Percentiles rank a stretch among this genome's conserved stretches.
Conservation (phyloP, 2,797 vertebrate species). For the Zalophus californianus region DNA sequence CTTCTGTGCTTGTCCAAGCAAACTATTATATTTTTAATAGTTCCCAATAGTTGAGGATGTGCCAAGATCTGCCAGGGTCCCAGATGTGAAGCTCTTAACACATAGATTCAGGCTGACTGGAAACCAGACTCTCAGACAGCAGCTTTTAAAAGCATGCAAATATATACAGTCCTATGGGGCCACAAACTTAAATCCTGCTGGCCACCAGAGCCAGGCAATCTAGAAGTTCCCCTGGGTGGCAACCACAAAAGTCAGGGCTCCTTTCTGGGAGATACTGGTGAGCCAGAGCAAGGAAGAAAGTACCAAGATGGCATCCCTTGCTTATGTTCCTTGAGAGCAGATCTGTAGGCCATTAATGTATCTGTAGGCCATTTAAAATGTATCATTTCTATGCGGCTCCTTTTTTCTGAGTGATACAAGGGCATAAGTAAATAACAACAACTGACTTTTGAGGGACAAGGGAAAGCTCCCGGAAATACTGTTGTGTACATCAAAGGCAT, state of each 20-base stretch:
- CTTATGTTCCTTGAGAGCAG: neutral
- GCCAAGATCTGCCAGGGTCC: neutral
- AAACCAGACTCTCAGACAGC: neutral
- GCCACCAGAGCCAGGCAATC: neutral
- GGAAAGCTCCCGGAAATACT: neutral
- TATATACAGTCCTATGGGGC: neutral
- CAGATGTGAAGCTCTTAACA: neutral
- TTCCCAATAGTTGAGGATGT: neutral
- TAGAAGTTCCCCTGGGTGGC: neutral
- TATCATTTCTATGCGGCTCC: neutral
- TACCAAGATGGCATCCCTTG: neutral
- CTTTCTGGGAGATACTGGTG: neutral
- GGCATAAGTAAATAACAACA: neutral
- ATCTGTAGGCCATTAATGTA: neutral
- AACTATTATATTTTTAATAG: neutral
- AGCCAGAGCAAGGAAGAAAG: neutral
- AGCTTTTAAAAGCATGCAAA: neutral
- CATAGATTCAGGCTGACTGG: neutral
- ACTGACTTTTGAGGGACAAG: neutral
- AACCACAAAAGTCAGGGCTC: neutral
- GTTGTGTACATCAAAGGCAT: neutral
- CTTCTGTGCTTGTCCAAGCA: neutral
- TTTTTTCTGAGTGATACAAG: constrained; percentile 9
- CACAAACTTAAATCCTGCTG: neutral
- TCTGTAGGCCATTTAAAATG: neutral